Conservation (phyloP, 2,888 invertebrate species). For the Caradrina kadenii region DNA sequence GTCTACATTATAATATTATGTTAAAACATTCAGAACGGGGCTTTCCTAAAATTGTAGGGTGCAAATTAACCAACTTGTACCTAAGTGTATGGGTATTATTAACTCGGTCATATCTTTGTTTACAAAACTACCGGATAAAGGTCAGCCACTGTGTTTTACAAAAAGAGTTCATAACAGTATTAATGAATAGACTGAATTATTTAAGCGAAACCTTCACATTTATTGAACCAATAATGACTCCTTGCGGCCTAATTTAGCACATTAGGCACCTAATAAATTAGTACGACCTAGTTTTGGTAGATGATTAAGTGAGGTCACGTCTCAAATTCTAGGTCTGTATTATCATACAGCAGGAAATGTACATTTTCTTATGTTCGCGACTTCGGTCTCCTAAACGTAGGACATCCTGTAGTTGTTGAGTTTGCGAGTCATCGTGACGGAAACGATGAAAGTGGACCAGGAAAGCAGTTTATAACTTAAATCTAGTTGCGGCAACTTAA, state of each 20-base stretch:
- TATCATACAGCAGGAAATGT: slow-evolving; percentile 80
- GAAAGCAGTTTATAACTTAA: slow-evolving; percentile 68
- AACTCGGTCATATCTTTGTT: slow-evolving; percentile 38
- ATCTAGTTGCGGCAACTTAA: slow-evolving; percentile 42
- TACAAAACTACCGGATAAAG: slow-evolving; percentile 36
- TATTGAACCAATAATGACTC: slow-evolving; percentile 35
- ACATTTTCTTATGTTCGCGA: slow-evolving; percentile 75
- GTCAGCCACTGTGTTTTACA: slow-evolving; percentile 19
- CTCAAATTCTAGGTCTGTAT: slow-evolving; percentile 73
- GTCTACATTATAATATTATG: neutral
- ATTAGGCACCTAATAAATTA: slow-evolving; percentile 55
- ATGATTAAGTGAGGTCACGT: slow-evolving; percentile 79
- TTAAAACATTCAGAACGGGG: slow-evolving; percentile 4
- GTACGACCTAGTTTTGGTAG: slow-evolving; percentile 71
- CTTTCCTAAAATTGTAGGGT: neutral
- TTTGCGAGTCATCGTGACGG: slow-evolving; percentile 67
- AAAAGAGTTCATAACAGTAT: slow-evolving; percentile 29
- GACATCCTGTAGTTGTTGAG: slow-evolving; percentile 72
- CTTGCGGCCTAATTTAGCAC: slow-evolving; percentile 43
- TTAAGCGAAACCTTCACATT: slow-evolving; percentile 42
- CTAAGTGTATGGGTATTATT: slow-evolving; percentile 2
- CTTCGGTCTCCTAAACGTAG: slow-evolving; percentile 70
- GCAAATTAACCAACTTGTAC: slow-evolving; percentile 1
- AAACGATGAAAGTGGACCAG: slow-evolving; percentile 73
- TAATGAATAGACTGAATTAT: slow-evolving; percentile 27